Conservation (phyloP, 1,140 invertebrate species). For the Drosophila bifasciata region DNA sequence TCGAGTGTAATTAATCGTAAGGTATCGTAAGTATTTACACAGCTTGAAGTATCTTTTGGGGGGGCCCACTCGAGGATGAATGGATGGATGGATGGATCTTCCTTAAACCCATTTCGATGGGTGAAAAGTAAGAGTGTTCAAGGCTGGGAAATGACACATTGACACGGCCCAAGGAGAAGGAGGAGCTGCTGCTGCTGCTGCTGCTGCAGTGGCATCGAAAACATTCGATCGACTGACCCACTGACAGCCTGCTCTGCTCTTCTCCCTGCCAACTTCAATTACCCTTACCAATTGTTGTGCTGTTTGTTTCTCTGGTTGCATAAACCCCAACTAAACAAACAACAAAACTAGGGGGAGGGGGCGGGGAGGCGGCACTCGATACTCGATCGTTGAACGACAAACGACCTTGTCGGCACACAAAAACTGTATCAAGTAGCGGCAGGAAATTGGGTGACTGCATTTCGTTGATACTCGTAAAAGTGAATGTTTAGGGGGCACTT, state of each 20-base stretch:
- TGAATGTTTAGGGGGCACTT: slow-evolving; percentile 81
- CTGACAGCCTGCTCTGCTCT: neutral
- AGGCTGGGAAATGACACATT: slow-evolving; percentile 20
- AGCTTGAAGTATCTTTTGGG: slow-evolving; percentile 26
- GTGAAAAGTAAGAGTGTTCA: slow-evolving; percentile 3
- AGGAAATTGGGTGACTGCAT: slow-evolving; percentile 74
- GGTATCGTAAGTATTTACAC: slow-evolving; percentile 71
- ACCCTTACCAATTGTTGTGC: slow-evolving; percentile 41
- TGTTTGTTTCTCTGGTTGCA: slow-evolving; percentile 69
- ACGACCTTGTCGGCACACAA: slow-evolving; percentile 63
- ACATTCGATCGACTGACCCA: slow-evolving; percentile 16
- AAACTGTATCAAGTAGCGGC: slow-evolving; percentile 78
- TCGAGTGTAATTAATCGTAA: slow-evolving; percentile 69
- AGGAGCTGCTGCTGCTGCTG: neutral
- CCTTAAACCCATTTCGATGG: neutral
- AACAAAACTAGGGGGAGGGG: slow-evolving; percentile 19
- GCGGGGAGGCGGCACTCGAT: neutral
- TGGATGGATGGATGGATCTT: slow-evolving; percentile 6
- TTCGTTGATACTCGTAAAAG: slow-evolving; percentile 70
- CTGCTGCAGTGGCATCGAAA: slow-evolving; percentile 57
- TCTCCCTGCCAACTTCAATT: slow-evolving; percentile 57
- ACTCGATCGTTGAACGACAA: slow-evolving; percentile 13
- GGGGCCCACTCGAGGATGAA: slow-evolving; percentile 27
- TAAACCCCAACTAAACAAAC: slow-evolving; percentile 58
- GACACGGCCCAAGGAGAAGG: slow-evolving; percentile 22